A percentile compares a stretch with the other conserved stretches of the same genome.
Evolutionary conservation across 2,797 vertebrate species (phyloP).

Genomic region (Pseudomugil gertrudae): DNA sequence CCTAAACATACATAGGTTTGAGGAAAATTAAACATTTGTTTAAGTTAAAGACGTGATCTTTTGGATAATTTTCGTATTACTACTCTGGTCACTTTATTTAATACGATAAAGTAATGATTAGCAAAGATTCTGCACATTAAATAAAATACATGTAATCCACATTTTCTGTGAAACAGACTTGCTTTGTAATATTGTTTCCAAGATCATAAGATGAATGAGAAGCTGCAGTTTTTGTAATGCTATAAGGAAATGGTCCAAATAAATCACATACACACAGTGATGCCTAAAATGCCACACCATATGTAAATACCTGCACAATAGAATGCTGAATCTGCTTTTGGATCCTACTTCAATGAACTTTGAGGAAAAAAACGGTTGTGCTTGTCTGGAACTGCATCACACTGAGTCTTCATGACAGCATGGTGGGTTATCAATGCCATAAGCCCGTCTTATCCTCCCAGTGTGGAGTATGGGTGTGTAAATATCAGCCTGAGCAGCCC

Average conservation of each 20-base stretch:
- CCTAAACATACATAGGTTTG: too few relatives aligned
- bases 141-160: too few relatives aligned
- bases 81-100: background rate
- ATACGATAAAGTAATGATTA: background rate
- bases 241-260: background rate
- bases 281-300: conserved; percentile 18
- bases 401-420: conserved; percentile 37
- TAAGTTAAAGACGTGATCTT: too few relatives aligned
- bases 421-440: conserved; percentile 34
- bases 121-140: too few relatives aligned
- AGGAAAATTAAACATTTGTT: too few relatives aligned
- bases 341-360: conserved; percentile 15
- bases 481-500: conserved; percentile 28
- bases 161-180: accelerated
- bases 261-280: too few relatives aligned
- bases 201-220: background rate
- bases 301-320: conserved; percentile 28
- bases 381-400: conserved; percentile 13
- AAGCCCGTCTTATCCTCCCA: conserved; percentile 47
- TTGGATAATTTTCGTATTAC: too few relatives aligned
- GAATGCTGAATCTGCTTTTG: conserved; percentile 8
- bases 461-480: conserved; percentile 25
- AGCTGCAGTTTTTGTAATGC: background rate
- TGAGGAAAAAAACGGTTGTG: background rate
- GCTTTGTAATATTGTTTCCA: background rate